Evolutionary conservation across 2,797 vertebrate species (phyloP).

Genomic region (Myioborus melanocephalus): DNA sequence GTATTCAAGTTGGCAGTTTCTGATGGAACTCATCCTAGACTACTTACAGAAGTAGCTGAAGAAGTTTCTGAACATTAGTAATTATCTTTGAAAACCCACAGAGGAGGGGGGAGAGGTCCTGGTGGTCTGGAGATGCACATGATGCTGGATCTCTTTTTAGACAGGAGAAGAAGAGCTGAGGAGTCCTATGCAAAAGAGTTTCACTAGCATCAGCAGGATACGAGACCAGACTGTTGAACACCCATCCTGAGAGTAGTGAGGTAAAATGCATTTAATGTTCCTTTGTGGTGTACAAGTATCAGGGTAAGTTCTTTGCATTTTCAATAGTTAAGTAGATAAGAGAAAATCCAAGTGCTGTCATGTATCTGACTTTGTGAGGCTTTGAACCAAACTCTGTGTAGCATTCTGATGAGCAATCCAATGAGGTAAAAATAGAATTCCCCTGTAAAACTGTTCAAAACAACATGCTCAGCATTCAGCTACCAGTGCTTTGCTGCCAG

Average conservation of each 20-base stretch:
- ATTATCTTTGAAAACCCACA: background rate
- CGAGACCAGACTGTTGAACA: background rate
- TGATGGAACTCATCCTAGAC: background rate
- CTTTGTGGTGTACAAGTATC: background rate
- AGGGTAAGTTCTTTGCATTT: background rate
- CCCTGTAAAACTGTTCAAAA: background rate
- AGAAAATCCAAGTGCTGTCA: background rate
- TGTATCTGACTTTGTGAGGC: background rate
- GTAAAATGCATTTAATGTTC: background rate
- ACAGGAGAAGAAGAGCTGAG: background rate
- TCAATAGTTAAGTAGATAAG: background rate
- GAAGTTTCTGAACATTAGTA: background rate
- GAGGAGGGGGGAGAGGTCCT: background rate
- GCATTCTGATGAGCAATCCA: background rate
- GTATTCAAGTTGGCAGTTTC: background rate
- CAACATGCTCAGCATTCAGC: background rate
- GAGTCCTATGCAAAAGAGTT: background rate
- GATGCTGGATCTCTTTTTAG: background rate
- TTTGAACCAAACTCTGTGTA: background rate
- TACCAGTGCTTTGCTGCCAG: background rate
- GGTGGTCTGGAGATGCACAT: background rate
- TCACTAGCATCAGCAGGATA: background rate
- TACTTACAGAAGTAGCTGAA: background rate
- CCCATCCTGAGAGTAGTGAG: background rate
- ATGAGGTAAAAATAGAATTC: background rate